phyloP scores from a whole-genome alignment of 2,888 invertebrate species.

The Protodeltote pygarga region DNA sequence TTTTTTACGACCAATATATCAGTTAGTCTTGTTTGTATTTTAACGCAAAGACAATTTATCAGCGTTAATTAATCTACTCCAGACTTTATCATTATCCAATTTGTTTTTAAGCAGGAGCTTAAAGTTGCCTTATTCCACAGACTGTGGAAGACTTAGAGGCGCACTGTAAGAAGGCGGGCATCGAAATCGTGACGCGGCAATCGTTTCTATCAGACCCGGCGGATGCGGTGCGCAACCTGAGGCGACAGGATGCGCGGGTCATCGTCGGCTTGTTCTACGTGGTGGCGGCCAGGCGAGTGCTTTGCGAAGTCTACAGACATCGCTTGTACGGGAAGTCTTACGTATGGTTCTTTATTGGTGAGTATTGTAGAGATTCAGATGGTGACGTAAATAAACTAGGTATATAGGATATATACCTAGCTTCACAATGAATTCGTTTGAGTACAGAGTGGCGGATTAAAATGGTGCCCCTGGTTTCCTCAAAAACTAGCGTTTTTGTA shows the following conservation, averaged over 20 bases:
- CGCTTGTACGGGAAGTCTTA: conserved; percentile 97
- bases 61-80: no score
- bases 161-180: conserved; percentile 95
- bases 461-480: no score
- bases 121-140: conserved; percentile 79
- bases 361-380: no score
- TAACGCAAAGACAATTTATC: no score
- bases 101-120: background rate
- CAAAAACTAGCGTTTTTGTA: background rate
- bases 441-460: no score
- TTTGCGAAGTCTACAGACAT: conserved; percentile 98
- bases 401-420: no score
- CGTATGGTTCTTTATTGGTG: conserved; percentile 99
- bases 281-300: conserved; percentile 97
- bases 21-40: no score
- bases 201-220: conserved; percentile 98
- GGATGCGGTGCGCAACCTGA: conserved; percentile 97
- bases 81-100: no score
- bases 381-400: no score
- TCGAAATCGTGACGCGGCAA: conserved; percentile 98
- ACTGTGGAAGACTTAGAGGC: conserved; percentile 99
- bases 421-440: no score
- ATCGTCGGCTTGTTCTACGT: conserved; percentile 99
- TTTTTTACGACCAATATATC: no score
- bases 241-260: conserved; percentile 98